Conservation (phyloP, 1,140 invertebrate genomes). For the Neotoxoptera formosana region DNA sequence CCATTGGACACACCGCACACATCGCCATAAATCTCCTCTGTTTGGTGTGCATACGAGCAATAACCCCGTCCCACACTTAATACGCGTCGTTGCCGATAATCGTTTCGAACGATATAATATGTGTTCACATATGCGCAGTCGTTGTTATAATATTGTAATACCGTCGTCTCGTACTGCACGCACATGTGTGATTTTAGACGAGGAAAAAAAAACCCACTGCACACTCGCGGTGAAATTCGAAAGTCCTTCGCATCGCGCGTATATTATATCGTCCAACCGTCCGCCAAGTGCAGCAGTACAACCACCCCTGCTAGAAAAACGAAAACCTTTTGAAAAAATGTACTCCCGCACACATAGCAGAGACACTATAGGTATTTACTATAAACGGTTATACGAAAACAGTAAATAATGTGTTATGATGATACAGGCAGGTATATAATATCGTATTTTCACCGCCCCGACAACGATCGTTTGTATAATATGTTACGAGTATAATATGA, state of each 20-base stretch:
- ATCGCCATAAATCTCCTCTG: constrained; percentile 36
- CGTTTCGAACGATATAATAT: constrained; percentile 25
- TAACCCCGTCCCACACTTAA: constrained; percentile 16
- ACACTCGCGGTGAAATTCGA: neutral
- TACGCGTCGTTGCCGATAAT: constrained; percentile 37
- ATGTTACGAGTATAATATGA: neutral
- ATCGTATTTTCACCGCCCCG: neutral
- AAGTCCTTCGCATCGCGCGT: neutral
- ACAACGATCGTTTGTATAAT: neutral
- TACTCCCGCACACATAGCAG: too few species aligned
- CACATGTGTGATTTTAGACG: neutral
- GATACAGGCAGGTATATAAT: neutral
- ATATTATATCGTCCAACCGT: neutral
- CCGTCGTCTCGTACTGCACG: neutral
- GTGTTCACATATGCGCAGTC: neutral
- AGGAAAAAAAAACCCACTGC: neutral
- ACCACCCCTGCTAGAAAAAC: neutral
- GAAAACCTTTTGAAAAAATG: neutral
- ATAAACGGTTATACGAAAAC: neutral
- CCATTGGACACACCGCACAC: constrained; percentile 13
- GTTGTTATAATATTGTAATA: constrained; percentile 5
- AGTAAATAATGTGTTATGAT: neutral
- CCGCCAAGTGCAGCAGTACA: too few species aligned
- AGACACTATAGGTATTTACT: too few species aligned
- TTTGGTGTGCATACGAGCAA: neutral